A percentile compares a stretch with the other conserved stretches of the same genome.
Evolutionary conservation across 2,113 vertebrate genomes (phyloP).

Genomic region (Ameiurus melas): DNA sequence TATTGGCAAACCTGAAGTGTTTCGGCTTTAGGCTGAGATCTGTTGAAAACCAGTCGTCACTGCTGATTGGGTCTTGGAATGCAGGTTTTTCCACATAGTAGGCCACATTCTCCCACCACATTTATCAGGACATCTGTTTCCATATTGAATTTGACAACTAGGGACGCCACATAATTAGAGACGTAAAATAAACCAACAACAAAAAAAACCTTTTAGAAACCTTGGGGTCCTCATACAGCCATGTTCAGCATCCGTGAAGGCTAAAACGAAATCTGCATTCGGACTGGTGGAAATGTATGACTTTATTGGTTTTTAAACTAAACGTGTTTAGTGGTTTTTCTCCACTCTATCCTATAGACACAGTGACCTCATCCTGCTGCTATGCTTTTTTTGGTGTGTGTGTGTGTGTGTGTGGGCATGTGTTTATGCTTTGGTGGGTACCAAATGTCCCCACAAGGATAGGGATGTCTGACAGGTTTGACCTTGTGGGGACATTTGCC

Average conservation of each 20-base stretch:
- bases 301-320: background rate
- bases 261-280: background rate
- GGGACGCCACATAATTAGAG: background rate
- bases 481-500: background rate
- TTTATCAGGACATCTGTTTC: background rate
- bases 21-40: background rate
- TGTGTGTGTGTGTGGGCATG: background rate
- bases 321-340: slow-evolving; percentile 3
- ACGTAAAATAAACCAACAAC: background rate
- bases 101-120: background rate
- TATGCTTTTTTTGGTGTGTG: slow-evolving; percentile 6
- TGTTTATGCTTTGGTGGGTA: background rate
- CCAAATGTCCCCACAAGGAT: background rate
- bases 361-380: slow-evolving; percentile 26
- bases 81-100: background rate
- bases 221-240: background rate
- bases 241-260: background rate
- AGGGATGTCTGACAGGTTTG: background rate
- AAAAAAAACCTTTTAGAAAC: background rate
- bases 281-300: background rate
- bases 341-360: background rate
- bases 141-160: background rate
- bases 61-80: background rate
- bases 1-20: background rate
- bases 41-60: background rate